Percentiles rank a stretch among this genome's conserved stretches.
Conservation (phyloP, 2,113 vertebrate genomes). For the Atherinomorus stipes region DNA sequence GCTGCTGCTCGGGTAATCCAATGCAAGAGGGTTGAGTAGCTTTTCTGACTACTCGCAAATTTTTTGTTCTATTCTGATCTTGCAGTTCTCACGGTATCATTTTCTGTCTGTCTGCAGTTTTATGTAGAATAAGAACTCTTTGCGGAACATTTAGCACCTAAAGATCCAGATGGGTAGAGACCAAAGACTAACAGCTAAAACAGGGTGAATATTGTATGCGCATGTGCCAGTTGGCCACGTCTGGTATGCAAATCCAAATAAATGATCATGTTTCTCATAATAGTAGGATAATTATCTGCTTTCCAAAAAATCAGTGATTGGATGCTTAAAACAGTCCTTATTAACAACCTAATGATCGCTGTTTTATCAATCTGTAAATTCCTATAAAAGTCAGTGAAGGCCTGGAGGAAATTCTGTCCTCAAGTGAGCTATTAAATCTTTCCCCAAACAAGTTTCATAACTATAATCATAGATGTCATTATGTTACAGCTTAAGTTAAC, state of each 20-base stretch:
- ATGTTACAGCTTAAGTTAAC: background rate
- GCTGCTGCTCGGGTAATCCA: no score
- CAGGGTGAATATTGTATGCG: background rate
- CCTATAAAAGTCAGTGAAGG: background rate
- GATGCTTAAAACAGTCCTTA: background rate
- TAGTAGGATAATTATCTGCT: background rate
- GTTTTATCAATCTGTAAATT: conserved; percentile 1
- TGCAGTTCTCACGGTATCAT: no score
- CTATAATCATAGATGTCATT: conserved; percentile 6
- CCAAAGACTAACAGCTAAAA: background rate
- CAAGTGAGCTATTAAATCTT: background rate
- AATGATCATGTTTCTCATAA: conserved; percentile 11
- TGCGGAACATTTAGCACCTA: background rate
- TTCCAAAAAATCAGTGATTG: background rate
- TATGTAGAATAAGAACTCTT: no score
- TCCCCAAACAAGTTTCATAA: conserved; percentile 2
- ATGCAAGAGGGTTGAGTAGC: no score
- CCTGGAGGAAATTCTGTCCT: conserved; percentile 9
- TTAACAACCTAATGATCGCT: background rate
- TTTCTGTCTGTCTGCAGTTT: no score
- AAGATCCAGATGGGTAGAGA: background rate
- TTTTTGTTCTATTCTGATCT: no score
- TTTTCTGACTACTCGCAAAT: no score
- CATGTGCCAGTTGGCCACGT: background rate
- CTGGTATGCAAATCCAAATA: background rate